Conservation (phyloP, 2,113 vertebrate species). For the Apteryx mantelli region DNA sequence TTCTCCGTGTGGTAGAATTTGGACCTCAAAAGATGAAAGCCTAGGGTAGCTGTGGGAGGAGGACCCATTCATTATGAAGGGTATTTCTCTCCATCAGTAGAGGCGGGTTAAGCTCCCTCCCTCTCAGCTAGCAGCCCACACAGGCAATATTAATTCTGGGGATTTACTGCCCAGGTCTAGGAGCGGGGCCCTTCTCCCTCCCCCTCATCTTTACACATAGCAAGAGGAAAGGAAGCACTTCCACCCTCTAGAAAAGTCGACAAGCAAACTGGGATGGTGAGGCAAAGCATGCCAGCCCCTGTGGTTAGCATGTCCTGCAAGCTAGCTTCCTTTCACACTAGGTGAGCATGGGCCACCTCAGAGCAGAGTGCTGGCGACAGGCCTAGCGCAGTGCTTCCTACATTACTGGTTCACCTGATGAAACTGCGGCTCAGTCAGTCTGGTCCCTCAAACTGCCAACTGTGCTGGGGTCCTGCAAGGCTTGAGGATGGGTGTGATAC, state of each 20-base stretch:
- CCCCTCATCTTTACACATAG: background rate
- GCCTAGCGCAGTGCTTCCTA: background rate
- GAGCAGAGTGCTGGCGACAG: background rate
- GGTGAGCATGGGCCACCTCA: fast-evolving
- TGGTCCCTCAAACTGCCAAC: background rate
- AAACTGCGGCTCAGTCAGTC: fast-evolving
- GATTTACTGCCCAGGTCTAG: background rate
- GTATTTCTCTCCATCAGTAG: background rate
- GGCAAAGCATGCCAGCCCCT: background rate
- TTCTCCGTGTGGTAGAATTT: background rate
- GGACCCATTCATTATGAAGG: background rate
- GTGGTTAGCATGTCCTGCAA: background rate
- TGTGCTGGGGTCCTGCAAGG: background rate
- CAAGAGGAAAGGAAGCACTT: background rate
- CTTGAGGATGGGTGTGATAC: fast-evolving
- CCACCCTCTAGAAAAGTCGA: background rate
- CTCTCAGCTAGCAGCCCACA: background rate
- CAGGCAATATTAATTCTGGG: background rate
- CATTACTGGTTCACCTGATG: fast-evolving
- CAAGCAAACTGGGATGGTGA: background rate
- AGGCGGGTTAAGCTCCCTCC: background rate
- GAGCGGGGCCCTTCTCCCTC: background rate
- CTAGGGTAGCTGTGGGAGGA: background rate
- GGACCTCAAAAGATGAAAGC: background rate
- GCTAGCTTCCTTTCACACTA: background rate